A percentile compares a stretch with the other conserved stretches of the same genome.
These are phyloP conservation scores for Salmo trutta DNA, from an alignment of 2,797 vertebrate genomes.

Conservation along the genomic window DNA sequence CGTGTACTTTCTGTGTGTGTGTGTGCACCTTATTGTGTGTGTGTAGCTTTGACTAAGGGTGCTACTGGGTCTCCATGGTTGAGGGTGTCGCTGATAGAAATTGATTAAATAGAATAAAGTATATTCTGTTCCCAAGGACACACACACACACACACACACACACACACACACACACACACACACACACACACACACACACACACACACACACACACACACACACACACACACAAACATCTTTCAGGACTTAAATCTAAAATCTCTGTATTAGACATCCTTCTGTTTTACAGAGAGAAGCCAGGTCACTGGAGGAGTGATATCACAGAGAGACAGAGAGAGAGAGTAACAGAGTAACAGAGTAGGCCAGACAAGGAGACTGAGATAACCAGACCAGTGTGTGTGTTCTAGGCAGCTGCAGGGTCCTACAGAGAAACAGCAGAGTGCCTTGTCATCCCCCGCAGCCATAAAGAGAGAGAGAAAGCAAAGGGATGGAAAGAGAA, in stretches of 20 bases:
- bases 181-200: too few relatives aligned
- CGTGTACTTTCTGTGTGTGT: too few relatives aligned
- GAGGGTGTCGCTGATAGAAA: not conserved
- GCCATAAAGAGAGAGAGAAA: slow-evolving; percentile 36
- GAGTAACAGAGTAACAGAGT: slow-evolving; percentile 55
- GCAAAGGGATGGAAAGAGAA: not conserved
- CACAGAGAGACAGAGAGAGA: slow-evolving; percentile 10
- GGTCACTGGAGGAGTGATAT: slow-evolving; percentile 34
- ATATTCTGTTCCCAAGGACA: not conserved
- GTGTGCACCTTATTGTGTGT: not conserved
- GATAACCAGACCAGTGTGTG: slow-evolving; percentile 64
- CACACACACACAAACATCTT: slow-evolving; percentile 8
- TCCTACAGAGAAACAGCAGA: slow-evolving; percentile 66
- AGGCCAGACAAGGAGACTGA: slow-evolving; percentile 47
- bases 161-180: not conserved
- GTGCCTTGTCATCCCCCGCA: slow-evolving; percentile 68
- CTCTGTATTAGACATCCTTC: slow-evolving; percentile 8
- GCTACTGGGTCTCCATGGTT: not conserved
- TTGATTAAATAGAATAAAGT: not conserved
- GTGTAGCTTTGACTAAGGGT: slow-evolving; percentile 48
- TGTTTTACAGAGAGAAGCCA: slow-evolving; percentile 16
- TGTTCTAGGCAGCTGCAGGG: not conserved
- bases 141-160: not conserved
- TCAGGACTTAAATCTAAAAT: slow-evolving; percentile 11
- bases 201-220: not conserved